These are phyloP conservation scores for Megalopta genalis DNA, from an alignment of 1,140 invertebrate species.

Conservation along the genomic window DNA sequence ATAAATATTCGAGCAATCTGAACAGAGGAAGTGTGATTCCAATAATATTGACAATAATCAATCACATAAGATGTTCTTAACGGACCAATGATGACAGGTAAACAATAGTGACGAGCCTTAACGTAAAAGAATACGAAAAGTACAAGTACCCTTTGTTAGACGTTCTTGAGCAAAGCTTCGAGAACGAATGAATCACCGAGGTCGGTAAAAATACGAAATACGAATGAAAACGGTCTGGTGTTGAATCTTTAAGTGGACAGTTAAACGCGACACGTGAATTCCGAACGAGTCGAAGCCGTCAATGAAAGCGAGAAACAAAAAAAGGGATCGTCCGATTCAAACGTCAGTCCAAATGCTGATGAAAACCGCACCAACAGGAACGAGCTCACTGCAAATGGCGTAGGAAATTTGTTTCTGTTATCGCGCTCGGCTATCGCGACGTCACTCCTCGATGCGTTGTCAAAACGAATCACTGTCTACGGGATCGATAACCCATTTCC, in stretches of 20 bases:
- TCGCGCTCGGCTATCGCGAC: conserved; percentile 56
- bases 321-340: conserved; percentile 44
- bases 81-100: too few species aligned
- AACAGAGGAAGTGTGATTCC: too few species aligned
- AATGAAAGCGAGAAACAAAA: not conserved
- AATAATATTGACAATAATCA: too few species aligned
- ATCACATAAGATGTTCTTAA: too few species aligned
- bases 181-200: not conserved
- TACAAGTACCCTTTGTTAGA: too few species aligned
- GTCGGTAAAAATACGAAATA: not conserved
- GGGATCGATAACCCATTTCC: conserved; percentile 78
- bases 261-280: not conserved
- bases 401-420: conserved; percentile 71
- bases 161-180: too few species aligned
- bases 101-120: too few species aligned
- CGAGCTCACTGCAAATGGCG: conserved; percentile 57
- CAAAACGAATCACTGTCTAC: conserved; percentile 70
- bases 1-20: too few species aligned
- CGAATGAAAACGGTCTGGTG: not conserved
- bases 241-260: not conserved
- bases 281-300: not conserved
- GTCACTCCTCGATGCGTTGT: conserved; percentile 60
- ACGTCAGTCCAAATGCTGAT: conserved; percentile 46
- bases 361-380: conserved; percentile 52
- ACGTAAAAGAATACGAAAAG: too few species aligned